Evolutionary conservation across 2,888 invertebrate species (phyloP).

Genomic region (Neuroscelio doddi): DNA sequence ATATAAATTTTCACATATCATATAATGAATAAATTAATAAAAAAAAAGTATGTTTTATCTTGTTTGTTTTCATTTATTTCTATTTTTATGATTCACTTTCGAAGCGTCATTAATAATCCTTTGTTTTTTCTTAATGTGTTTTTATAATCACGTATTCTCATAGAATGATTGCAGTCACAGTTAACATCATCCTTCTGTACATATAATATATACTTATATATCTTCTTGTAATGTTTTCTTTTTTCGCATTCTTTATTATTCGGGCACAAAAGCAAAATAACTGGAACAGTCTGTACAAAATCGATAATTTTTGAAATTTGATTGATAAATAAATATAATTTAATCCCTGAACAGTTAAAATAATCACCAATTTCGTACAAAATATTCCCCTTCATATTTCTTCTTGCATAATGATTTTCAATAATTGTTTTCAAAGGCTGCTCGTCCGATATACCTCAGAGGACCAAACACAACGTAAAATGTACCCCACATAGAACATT

Average conservation of each 20-base stretch:
- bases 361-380: conserved; percentile 19
- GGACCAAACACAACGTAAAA: conserved; percentile 64
- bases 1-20: not conserved
- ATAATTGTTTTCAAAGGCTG: conserved; percentile 60
- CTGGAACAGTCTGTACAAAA: conserved; percentile 2
- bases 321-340: no score
- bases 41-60: conserved; percentile 26
- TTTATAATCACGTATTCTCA: conserved; percentile 36
- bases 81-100: no score
- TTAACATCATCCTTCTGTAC: conserved; percentile 59
- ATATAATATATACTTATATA: conserved; percentile 55
- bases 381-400: conserved; percentile 30
- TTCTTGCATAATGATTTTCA: conserved; percentile 44
- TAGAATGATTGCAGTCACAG: conserved; percentile 71
- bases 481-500: conserved; percentile 33
- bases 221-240: conserved; percentile 40
- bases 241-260: conserved; percentile 13
- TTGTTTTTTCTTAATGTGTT: not conserved
- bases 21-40: not conserved
- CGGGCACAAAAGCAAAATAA: conserved; percentile 11
- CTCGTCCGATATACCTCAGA: conserved; percentile 67
- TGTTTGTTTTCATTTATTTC: conserved; percentile 13
- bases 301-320: no score
- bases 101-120: not conserved
- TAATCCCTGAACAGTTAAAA: no score